These are phyloP conservation scores for Gallinago stenura DNA, from an alignment of 2,797 vertebrate species.

Conservation along the genomic window DNA sequence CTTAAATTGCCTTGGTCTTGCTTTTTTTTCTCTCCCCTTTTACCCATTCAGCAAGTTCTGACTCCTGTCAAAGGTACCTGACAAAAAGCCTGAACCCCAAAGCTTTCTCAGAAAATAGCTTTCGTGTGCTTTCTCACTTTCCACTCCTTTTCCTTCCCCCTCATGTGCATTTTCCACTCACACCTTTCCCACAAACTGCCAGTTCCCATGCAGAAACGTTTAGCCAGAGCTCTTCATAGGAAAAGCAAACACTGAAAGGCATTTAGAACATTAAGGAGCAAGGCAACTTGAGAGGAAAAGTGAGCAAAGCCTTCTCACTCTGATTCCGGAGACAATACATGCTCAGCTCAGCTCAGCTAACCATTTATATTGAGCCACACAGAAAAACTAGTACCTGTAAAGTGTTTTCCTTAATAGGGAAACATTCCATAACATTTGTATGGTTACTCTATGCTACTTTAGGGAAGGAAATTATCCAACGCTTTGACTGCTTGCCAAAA, in stretches of 20 bases:
- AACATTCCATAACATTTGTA: background rate
- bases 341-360: background rate
- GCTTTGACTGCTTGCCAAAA: background rate
- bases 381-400: background rate
- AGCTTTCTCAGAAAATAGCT: background rate
- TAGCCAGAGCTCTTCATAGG: background rate
- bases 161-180: background rate
- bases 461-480: background rate
- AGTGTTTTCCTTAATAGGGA: background rate
- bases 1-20: constrained; percentile 30
- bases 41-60: background rate
- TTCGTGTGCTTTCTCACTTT: background rate
- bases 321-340: background rate
- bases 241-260: background rate
- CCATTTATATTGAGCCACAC: background rate
- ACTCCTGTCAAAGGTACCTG: constrained; percentile 23
- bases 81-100: constrained; percentile 37
- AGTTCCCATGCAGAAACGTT: fast-evolving
- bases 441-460: background rate
- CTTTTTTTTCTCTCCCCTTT: constrained; percentile 19
- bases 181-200: background rate
- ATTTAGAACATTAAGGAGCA: background rate
- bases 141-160: background rate
- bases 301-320: background rate
- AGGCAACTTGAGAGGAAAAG: background rate